A percentile compares a stretch with the other conserved stretches of the same genome.
Conservation (phyloP, 2,888 invertebrate species). For the Cheilosia soror region DNA sequence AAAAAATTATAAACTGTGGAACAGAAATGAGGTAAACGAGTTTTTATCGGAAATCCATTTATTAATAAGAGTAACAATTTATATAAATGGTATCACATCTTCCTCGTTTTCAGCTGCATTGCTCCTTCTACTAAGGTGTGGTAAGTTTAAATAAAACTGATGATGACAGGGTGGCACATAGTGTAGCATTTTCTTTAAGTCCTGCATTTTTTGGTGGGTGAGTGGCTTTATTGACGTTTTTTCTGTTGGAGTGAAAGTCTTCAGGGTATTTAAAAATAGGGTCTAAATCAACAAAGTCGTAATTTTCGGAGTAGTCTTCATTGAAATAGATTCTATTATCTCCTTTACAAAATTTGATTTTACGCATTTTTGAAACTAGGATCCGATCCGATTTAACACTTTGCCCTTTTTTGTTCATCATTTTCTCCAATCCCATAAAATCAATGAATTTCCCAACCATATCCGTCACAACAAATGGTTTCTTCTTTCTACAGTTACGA, state of each 20-base stretch:
- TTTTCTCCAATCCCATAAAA: conserved; percentile 21
- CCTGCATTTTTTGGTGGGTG: too few relatives aligned
- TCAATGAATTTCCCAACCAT: conserved; percentile 17
- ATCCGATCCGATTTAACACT: conserved; percentile 13
- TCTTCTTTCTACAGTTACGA: conserved; percentile 18
- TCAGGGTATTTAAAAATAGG: too few relatives aligned
- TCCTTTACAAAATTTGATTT: conserved; percentile 6
- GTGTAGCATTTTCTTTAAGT: too few relatives aligned
- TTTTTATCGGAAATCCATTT: conserved; percentile 5
- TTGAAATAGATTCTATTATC: too few relatives aligned
- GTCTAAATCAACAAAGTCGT: too few relatives aligned
- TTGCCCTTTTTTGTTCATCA: conserved; percentile 18
- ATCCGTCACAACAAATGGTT: conserved; percentile 10
- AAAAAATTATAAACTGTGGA: conserved; percentile 10
- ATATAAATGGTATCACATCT: conserved; percentile 19
- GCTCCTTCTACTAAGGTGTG: too few relatives aligned
- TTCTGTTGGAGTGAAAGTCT: too few relatives aligned
- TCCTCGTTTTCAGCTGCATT: too few relatives aligned
- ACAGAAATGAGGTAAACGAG: background rate
- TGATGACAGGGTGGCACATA: too few relatives aligned
- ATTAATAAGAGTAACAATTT: conserved; percentile 12
- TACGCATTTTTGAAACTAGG: conserved; percentile 16
- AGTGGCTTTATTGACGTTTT: too few relatives aligned
- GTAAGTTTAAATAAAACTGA: too few relatives aligned
- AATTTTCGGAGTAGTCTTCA: too few relatives aligned